Conservation (phyloP, 2,113 vertebrate species). For the Phalacrocorax pelagicus region DNA sequence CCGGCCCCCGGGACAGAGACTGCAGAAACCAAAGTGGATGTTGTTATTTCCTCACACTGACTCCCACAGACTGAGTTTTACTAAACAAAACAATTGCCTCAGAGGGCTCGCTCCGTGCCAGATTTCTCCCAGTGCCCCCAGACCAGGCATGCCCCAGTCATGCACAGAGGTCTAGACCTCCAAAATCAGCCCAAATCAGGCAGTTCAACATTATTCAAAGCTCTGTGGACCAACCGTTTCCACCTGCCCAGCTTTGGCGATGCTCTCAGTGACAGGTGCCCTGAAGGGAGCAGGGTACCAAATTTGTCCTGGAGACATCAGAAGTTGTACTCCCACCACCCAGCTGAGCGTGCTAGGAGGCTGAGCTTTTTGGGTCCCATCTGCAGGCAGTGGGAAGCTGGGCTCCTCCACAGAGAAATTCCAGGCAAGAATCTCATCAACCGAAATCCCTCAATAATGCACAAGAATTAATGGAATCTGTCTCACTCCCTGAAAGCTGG, state of each 20-base stretch:
- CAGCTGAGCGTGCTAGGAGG: neutral
- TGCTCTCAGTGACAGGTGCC: neutral
- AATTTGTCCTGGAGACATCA: neutral
- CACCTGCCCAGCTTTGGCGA: neutral
- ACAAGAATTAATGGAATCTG: constrained; percentile 45
- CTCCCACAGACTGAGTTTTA: neutral
- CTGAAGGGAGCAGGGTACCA: neutral
- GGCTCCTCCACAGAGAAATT: constrained; percentile 5
- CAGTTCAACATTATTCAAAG: neutral
- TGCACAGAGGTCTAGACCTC: neutral
- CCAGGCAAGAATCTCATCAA: constrained; percentile 2
- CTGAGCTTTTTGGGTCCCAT: neutral
- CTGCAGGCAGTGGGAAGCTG: neutral
- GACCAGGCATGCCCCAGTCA: neutral
- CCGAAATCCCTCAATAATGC: neutral
- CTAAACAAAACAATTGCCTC: constrained; percentile 17
- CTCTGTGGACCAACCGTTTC: neutral
- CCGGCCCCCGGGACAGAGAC: neutral
- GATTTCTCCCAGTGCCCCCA: neutral
- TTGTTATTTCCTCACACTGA: constrained; percentile 1
- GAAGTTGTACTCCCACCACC: neutral
- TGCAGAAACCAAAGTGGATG: constrained; percentile 52
- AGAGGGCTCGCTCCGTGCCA: neutral
- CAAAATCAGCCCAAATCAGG: neutral
- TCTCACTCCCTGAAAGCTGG: neutral